Conservation (phyloP, 2,888 invertebrate genomes). For the Hydriomena furcata region DNA sequence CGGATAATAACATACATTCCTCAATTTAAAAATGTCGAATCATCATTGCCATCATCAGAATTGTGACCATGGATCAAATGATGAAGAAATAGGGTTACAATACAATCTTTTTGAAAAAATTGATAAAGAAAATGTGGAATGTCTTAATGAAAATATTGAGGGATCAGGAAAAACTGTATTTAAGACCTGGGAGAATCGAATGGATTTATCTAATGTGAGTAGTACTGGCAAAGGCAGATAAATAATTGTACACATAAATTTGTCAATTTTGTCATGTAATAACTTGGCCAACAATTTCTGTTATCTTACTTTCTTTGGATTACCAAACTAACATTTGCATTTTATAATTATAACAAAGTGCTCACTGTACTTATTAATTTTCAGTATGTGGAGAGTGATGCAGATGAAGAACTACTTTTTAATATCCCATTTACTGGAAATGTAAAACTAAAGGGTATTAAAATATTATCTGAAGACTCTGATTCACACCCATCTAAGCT, state of each 20-base stretch:
- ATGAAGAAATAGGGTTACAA: constrained; percentile 89
- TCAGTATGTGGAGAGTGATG: constrained; percentile 98
- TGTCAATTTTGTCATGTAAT: no score
- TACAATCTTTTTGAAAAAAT: constrained; percentile 96
- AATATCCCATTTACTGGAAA: constrained; percentile 98
- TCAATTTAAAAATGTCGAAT: constrained; percentile 74
- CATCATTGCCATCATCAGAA: constrained; percentile 85
- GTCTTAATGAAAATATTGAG: constrained; percentile 94
- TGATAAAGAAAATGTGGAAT: constrained; percentile 92
- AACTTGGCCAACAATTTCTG: no score
- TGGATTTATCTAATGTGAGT: constrained; percentile 89
- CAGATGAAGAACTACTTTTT: constrained; percentile 97
- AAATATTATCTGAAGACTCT: constrained; percentile 94
- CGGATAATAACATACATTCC: no score
- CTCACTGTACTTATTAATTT: no score
- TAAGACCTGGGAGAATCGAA: constrained; percentile 94
- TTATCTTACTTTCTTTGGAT: no score
- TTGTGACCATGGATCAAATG: constrained; percentile 81
- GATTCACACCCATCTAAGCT: constrained; percentile 93
- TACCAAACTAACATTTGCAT: no score
- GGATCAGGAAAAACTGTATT: constrained; percentile 95
- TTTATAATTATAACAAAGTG: no score
- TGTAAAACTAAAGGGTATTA: constrained; percentile 97
- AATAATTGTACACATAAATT: no score
- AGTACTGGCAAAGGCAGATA: no score